Evolutionary conservation across 2,888 invertebrate genomes (phyloP), one percentile per base, ranked within the genome.

Genomic region (Acheta domesticus): DNA sequence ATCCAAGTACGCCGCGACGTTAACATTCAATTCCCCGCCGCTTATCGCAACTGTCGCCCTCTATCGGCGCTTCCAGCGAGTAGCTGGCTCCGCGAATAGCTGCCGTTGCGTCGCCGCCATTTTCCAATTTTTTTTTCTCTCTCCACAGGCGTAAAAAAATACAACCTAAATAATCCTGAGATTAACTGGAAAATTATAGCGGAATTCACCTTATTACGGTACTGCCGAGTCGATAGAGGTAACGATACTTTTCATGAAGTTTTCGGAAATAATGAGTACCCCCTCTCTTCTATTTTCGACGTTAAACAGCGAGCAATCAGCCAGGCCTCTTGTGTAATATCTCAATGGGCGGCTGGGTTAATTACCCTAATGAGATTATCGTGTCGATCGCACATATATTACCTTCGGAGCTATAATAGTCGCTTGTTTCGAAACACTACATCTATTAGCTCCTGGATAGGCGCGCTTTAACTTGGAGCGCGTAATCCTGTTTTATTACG

Each of bases 21-120:
- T 62, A 62, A 62, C 62, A 62, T 62, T 62, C 62, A 62, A 62
- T 62, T 62, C 62, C 62, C 62, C 62, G 16, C 11, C 62, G n/a
- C 62, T 62, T n/a, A 62, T 62, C 62, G 14, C 62, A 11, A 36
- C 4, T 16, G 62, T 1, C 62, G 36, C 62, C 62, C n/a, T 14
- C 62, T 62, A 62, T 62, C 62, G 14, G 62, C n/a, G 62, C n/a
- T 62, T 62, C n/a, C 62, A 62, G 62, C 62, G n/a, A n/a, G 36
- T 36, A 36, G 36, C 36, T 36, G 5, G 36, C 36, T 36, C 36
- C 36, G 36, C 36, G 36, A 0, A 36, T 8, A 36, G 36, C 36
- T 5, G 5, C n/a, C n/a, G n/a, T n/a, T 5, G 36, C 36, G 5
- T 36, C 8, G 36, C 36, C 36, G 36, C 36, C 36, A 8, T 36